Percentiles rank a stretch among this genome's conserved stretches.
Evolutionary conservation across 1,140 invertebrate species (phyloP).

Genomic region (Brachionus angularis): DNA sequence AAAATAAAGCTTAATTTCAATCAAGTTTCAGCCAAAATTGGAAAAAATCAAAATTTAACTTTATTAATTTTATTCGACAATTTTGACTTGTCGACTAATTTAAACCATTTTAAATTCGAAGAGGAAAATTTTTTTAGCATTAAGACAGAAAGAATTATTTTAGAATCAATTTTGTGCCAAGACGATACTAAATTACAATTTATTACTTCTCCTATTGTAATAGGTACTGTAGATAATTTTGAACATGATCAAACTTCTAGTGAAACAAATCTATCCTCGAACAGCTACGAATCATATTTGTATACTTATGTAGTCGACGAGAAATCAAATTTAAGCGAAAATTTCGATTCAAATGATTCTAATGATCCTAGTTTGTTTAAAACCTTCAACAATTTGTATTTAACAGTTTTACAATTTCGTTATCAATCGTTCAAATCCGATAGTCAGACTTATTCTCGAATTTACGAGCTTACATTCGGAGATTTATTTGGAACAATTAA

Average conservation of each 20-base stretch:
- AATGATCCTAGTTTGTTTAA: neutral
- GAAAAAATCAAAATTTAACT: neutral
- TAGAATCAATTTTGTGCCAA: neutral
- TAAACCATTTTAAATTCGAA: neutral
- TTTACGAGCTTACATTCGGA: neutral
- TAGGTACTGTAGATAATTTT: neutral
- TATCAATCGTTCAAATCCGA: neutral
- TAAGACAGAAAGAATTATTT: neutral
- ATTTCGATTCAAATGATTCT: neutral
- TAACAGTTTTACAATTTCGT: neutral
- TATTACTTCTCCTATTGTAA: constrained; percentile 8
- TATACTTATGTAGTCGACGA: constrained; percentile 2
- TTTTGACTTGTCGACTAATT: neutral
- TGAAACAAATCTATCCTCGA: neutral
- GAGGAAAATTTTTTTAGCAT: neutral
- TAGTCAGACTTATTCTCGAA: neutral
- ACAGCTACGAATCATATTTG: constrained; percentile 18
- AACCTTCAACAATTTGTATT: too few relatives aligned
- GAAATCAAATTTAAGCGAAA: neutral
- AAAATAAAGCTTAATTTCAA: neutral
- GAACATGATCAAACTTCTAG: neutral
- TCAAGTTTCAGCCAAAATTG: too few relatives aligned
- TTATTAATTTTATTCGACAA: neutral
- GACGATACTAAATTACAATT: constrained; percentile 1
- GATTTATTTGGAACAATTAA: constrained; percentile 12